A percentile compares a stretch with the other conserved stretches of the same genome.
Conservation (phyloP, 1,140 invertebrate species). For the Anastrepha obliqua region DNA sequence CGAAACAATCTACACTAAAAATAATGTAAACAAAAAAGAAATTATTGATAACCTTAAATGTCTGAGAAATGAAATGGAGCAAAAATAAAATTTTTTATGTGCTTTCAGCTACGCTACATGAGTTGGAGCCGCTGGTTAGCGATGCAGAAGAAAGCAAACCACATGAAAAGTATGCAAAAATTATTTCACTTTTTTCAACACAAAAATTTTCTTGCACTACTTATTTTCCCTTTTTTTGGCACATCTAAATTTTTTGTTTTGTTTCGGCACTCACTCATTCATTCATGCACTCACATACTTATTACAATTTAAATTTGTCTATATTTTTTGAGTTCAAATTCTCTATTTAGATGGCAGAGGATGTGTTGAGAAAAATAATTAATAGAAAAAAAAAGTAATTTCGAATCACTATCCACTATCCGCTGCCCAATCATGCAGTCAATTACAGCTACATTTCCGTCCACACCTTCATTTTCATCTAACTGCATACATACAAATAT, state of each 20-base stretch:
- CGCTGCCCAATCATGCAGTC: not conserved
- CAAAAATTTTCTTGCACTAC: not conserved
- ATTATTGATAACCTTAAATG: not conserved
- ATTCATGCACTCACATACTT: not conserved
- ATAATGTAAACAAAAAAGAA: not conserved
- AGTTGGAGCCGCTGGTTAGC: slow-evolving; percentile 87
- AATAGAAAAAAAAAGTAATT: not conserved
- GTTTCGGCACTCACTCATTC: slow-evolving; percentile 15
- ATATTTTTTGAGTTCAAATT: slow-evolving; percentile 2
- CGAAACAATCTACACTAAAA: not conserved
- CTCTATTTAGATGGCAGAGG: not conserved
- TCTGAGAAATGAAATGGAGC: slow-evolving; percentile 49
- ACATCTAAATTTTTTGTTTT: slow-evolving; percentile 22
- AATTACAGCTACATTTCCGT: not conserved
- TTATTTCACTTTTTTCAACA: slow-evolving; percentile 22
- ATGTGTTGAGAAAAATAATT: not conserved
- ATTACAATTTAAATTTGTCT: slow-evolving; percentile 52
- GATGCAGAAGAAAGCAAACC: slow-evolving; percentile 78
- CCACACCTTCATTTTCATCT: not conserved
- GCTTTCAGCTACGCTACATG: slow-evolving; percentile 75
- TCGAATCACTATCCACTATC: not conserved
- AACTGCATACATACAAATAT: not conserved
- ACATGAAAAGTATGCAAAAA: slow-evolving; percentile 71
- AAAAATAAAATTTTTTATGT: slow-evolving; percentile 62
- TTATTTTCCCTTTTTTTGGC: not conserved